Percentiles rank a stretch among this genome's conserved stretches.
Conservation (phyloP, 1,140 invertebrate genomes). For the Semibalanus balanoides region DNA sequence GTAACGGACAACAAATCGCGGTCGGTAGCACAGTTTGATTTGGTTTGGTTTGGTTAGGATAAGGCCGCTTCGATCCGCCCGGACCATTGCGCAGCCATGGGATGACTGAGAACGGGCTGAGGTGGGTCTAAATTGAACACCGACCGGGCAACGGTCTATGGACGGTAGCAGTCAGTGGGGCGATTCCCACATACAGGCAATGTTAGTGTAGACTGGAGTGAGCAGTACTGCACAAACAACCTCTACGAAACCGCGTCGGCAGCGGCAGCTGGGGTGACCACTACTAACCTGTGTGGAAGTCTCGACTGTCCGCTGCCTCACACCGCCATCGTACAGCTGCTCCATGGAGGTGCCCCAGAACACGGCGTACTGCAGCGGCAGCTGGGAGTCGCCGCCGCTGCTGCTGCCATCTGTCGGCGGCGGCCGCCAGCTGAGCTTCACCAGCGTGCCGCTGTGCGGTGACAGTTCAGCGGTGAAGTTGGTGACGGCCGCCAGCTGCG, state of each 20-base stretch:
- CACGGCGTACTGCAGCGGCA: background rate
- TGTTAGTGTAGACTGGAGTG: too few species aligned
- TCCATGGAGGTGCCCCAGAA: constrained; percentile 37
- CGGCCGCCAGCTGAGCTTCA: constrained; percentile 10
- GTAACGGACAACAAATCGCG: too few species aligned
- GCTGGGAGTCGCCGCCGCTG: too few species aligned
- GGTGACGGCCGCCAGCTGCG: background rate
- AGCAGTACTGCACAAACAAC: too few species aligned
- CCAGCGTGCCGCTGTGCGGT: background rate
- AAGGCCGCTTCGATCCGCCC: too few species aligned
- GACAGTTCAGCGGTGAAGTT: constrained; percentile 8
- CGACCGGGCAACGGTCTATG: background rate
- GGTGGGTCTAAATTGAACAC: background rate
- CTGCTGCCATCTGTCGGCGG: background rate
- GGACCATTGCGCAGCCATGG: too few species aligned
- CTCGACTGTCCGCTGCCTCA: constrained; percentile 37
- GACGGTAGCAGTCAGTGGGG: background rate
- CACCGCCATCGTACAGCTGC: constrained; percentile 41
- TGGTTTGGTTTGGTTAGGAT: too few species aligned
- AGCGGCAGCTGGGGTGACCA: too few species aligned
- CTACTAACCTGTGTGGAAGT: background rate
- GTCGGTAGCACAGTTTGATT: too few species aligned
- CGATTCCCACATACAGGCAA: too few species aligned
- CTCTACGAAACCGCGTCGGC: too few species aligned
- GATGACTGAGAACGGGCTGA: background rate